phyloP scores from a whole-genome alignment of 2,888 invertebrate genomes.

The Eupithecia dodoneata region DNA sequence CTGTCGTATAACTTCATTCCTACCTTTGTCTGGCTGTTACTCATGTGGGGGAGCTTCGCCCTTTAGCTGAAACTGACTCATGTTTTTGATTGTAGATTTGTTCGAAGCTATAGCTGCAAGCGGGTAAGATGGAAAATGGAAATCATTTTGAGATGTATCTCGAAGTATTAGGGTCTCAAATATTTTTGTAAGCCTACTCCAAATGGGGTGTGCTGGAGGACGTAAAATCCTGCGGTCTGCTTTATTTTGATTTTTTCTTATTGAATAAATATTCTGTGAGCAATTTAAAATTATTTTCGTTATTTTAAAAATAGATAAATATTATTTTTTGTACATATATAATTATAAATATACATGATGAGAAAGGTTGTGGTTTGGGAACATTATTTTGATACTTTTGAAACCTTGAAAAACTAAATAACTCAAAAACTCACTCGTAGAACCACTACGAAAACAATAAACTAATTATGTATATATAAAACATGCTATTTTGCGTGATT shows the following conservation, averaged over 20 bases:
- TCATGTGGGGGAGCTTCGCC: slow-evolving; percentile 52
- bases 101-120: slow-evolving; percentile 28
- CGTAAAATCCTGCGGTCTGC: too few relatives aligned
- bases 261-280: background rate
- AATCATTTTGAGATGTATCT: background rate
- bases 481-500: slow-evolving; percentile 17
- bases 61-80: slow-evolving; percentile 53
- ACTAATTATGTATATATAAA: background rate
- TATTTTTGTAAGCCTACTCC: background rate
- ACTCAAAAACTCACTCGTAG: background rate
- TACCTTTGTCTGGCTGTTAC: slow-evolving; percentile 40
- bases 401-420: background rate
- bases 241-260: background rate
- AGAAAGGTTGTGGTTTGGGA: background rate
- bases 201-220: background rate
- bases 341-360: background rate
- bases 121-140: slow-evolving; percentile 3
- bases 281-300: background rate
- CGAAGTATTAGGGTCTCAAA: background rate
- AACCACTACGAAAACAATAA: background rate
- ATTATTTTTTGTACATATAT: background rate
- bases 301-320: background rate
- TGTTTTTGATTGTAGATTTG: slow-evolving; percentile 34
- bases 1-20: slow-evolving; percentile 38
- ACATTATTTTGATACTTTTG: background rate